phyloP scores from a whole-genome alignment of 2,113 vertebrate genomes.

The Corythaeola cristata region DNA sequence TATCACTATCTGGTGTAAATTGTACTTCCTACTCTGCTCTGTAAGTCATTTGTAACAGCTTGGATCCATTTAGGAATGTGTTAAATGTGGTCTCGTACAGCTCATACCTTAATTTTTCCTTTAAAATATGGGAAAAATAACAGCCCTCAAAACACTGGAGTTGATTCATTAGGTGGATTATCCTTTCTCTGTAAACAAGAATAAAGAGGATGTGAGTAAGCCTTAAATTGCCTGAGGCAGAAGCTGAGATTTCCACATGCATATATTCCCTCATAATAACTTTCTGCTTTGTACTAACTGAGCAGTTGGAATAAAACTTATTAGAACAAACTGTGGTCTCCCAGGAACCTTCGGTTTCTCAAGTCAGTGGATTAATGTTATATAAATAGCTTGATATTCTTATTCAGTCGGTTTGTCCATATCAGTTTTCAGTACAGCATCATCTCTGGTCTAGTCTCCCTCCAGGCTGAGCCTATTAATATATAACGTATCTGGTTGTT shows the following conservation, averaged over 20 bases:
- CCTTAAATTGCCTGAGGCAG: neutral
- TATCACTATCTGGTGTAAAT: neutral
- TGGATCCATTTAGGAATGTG: neutral
- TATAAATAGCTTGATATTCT: slow-evolving; percentile 33
- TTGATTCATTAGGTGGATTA: neutral
- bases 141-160: neutral
- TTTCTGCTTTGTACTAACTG: neutral
- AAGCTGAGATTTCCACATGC: neutral
- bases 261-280: neutral
- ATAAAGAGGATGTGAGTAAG: neutral
- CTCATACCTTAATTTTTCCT: neutral
- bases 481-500: neutral
- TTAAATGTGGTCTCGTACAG: neutral
- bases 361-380: neutral
- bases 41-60: neutral
- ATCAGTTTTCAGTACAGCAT: neutral
- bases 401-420: neutral
- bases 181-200: neutral
- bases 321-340: neutral
- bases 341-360: neutral
- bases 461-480: slow-evolving; percentile 13
- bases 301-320: slow-evolving; percentile 9
- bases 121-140: neutral
- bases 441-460: neutral
- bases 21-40: neutral